Evolutionary conservation across 1,140 invertebrate species (phyloP), one percentile per base, ranked within the genome.

Genomic region (Zaprionus africanus): DNA sequence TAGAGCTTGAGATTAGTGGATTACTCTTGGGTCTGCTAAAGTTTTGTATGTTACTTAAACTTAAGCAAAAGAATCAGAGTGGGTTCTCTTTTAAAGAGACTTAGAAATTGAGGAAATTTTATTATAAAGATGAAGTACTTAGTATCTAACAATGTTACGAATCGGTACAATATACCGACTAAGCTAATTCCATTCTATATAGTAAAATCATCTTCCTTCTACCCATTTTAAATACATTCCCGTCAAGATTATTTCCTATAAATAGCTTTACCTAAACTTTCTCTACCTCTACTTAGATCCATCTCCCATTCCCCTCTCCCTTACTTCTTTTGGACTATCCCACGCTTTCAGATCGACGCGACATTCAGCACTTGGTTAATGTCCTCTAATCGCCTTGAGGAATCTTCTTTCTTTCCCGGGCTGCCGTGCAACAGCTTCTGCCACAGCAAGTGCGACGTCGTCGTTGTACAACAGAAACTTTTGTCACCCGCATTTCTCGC

Each of bases 401-500:
- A 19, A 76, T 76, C 74, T 76, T 64, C 61, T 19, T 43, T 26
- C 9, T 53, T 9, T 19, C 43, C 7, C 43, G 13, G 53, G 53
- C 54, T 64, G 71, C 56, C 36, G 70, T 60, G 43, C 49, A 54
- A 65, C 28, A 41, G 22, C 56, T 60, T 17, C 64, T 67, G 56
- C 64, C 31, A 57, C 65, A 36, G 54, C 66, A 54, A 60, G 19
- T 51, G 22, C 49, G 19, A 13, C 68, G 34, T 22, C 28, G 34
- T 46, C 38, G 22, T 15, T 65, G 53, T 24, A 56, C 22, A 26
- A 57, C 58, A 57, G 43, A 22, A 51, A 54, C 67, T 72, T 64
- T 76, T 76, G 74, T 71, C 74, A 71, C 74, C 74, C 74, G 74
- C 74, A 76, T 76, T 72, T 56, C 34, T 59, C 38, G 61, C 68